phyloP scores from a whole-genome alignment of 1,140 invertebrate species.

The Drosophila ananassae region DNA sequence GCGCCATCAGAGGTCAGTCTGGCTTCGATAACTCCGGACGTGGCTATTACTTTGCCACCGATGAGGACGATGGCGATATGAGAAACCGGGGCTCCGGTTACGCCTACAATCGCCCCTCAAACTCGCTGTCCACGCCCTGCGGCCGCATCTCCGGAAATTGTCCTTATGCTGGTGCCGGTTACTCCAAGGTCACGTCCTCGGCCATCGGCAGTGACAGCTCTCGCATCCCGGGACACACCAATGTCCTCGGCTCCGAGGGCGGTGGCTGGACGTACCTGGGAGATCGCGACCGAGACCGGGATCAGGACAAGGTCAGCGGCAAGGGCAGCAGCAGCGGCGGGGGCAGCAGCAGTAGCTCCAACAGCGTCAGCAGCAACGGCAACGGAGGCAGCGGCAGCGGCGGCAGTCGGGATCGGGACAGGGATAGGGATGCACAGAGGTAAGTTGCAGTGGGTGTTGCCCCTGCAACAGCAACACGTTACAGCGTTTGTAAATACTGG shows the following conservation, averaged over 20 bases:
- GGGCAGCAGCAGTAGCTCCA: slow-evolving; percentile 5
- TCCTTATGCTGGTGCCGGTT: slow-evolving; percentile 52
- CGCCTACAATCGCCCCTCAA: slow-evolving; percentile 34
- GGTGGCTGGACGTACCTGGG: slow-evolving; percentile 76
- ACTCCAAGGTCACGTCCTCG: slow-evolving; percentile 62
- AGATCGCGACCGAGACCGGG: slow-evolving; percentile 63
- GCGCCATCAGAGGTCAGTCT: slow-evolving; percentile 68
- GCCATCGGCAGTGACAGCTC: slow-evolving; percentile 68
- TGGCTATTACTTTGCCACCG: slow-evolving; percentile 84
- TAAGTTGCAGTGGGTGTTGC: slow-evolving; percentile 79
- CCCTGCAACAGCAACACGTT: slow-evolving; percentile 28
- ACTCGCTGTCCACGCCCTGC: slow-evolving; percentile 52
- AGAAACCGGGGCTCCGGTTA: slow-evolving; percentile 26
- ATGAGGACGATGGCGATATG: slow-evolving; percentile 74
- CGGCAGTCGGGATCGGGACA: slow-evolving; percentile 45
- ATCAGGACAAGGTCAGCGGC: slow-evolving; percentile 58
- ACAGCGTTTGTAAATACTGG: not conserved
- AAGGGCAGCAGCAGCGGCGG: slow-evolving; percentile 11
- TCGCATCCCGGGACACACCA: slow-evolving; percentile 63
- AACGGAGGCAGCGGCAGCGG: slow-evolving; percentile 24
- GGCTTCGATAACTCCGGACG: slow-evolving; percentile 84
- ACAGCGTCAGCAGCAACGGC: slow-evolving; percentile 2
- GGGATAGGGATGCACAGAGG: slow-evolving; percentile 77
- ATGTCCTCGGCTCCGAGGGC: slow-evolving; percentile 42
- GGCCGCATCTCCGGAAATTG: slow-evolving; percentile 65